These are phyloP conservation scores for Habropoda laboriosa DNA, from an alignment of 1,140 invertebrate genomes.

Conservation along the genomic window DNA sequence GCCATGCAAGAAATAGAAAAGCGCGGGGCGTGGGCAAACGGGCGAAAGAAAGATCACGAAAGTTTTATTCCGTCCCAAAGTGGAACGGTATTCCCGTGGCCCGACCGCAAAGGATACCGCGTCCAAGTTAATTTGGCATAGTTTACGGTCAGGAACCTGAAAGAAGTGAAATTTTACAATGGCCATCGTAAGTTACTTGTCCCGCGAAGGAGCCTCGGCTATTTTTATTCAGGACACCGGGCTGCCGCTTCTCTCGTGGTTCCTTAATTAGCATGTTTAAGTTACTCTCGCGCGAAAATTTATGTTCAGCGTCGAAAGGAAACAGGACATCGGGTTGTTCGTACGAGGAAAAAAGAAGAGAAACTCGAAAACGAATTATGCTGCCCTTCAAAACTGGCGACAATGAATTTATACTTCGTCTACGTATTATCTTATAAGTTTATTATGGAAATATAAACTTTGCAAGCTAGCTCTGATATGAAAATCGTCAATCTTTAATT, in stretches of 20 bases:
- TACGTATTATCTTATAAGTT: too few relatives aligned
- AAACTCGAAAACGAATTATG: neutral
- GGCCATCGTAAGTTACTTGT: slow-evolving; percentile 31
- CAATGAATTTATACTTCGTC: neutral
- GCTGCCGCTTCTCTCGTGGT: neutral
- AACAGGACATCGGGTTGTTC: neutral
- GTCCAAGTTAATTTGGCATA: slow-evolving; percentile 58
- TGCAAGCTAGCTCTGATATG: too few relatives aligned
- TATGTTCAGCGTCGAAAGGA: neutral
- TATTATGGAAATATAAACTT: too few relatives aligned
- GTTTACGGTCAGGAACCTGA: slow-evolving; percentile 48
- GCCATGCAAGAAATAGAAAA: slow-evolving; percentile 47
- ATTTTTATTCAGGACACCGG: slow-evolving; percentile 14
- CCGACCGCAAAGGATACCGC: slow-evolving; percentile 53
- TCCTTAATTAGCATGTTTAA: slow-evolving; percentile 41
- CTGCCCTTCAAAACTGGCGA: neutral
- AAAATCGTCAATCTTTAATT: too few relatives aligned
- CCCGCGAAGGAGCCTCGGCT: neutral
- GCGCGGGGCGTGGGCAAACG: neutral
- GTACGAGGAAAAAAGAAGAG: neutral
- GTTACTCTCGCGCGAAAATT: neutral
- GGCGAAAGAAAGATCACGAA: slow-evolving; percentile 46
- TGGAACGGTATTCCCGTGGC: slow-evolving; percentile 44
- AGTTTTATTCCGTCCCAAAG: slow-evolving; percentile 60
- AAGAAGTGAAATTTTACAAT: slow-evolving; percentile 53